Evolutionary conservation across 2,888 invertebrate genomes (phyloP).

Genomic region (Rosalia funebris): DNA sequence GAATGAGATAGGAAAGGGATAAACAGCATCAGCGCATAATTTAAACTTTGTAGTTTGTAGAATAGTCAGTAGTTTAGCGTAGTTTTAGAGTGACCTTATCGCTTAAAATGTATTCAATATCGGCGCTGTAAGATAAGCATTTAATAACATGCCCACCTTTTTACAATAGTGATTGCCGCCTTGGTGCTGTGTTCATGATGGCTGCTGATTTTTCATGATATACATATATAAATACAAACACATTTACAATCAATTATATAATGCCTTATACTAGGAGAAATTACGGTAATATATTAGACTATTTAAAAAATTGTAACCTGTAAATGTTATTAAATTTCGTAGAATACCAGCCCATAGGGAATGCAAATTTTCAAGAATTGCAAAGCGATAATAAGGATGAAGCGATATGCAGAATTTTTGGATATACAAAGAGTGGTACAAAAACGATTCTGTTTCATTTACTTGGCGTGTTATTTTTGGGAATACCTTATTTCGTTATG

Average conservation of each 20-base stretch:
- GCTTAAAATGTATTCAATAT: neutral
- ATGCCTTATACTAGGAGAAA: constrained; percentile 10
- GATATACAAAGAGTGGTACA: constrained; percentile 65
- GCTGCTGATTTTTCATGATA: neutral
- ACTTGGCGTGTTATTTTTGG: constrained; percentile 66
- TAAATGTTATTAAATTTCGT: constrained; percentile 27
- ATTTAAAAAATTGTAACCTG: neutral
- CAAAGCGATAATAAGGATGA: constrained; percentile 63
- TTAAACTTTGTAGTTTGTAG: too few relatives aligned
- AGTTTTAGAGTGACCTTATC: too few relatives aligned
- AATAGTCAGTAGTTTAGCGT: too few relatives aligned
- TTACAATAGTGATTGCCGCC: too few relatives aligned
- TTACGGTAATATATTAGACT: neutral
- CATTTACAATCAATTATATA: constrained; percentile 3
- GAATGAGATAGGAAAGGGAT: too few relatives aligned
- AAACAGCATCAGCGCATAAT: too few relatives aligned
- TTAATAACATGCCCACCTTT: too few relatives aligned
- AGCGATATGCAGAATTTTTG: constrained; percentile 65
- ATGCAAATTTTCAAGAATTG: constrained; percentile 66
- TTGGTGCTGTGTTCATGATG: neutral
- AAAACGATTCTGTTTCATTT: constrained; percentile 66
- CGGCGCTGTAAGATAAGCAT: too few relatives aligned
- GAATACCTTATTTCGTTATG: constrained; percentile 69
- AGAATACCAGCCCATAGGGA: constrained; percentile 69
- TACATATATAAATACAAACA: neutral